phyloP scores from a whole-genome alignment of 2,113 vertebrate species.

The Aldabrachelys gigantea region DNA sequence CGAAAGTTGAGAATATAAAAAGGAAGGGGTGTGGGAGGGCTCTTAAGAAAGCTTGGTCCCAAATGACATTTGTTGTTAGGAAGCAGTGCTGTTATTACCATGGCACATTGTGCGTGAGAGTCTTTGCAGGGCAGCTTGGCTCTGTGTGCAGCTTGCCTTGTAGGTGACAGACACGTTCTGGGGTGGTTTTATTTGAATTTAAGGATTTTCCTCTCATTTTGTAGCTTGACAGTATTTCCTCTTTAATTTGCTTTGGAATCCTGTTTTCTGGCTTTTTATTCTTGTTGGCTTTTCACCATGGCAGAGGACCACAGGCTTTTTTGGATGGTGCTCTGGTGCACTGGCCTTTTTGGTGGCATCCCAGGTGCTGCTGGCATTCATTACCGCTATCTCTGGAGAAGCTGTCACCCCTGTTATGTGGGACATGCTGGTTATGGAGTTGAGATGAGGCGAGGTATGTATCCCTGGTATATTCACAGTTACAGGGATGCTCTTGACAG shows the following conservation, averaged over 20 bases:
- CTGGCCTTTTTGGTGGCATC: constrained; percentile 59
- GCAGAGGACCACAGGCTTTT: not conserved
- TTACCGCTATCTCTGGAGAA: constrained; percentile 82
- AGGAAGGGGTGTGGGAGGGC: constrained; percentile 13
- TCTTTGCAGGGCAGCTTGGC: not conserved
- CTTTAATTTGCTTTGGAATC: not conserved
- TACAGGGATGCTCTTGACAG: not conserved
- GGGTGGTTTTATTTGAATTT: not conserved
- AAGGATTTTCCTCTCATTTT: not conserved
- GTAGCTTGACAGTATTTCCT: not conserved
- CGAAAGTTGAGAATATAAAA: constrained; percentile 24
- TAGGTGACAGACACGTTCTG: not conserved
- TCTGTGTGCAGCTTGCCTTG: not conserved
- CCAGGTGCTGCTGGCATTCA: constrained; percentile 65
- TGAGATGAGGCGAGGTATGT: constrained; percentile 80
- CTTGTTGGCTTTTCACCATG: not conserved
- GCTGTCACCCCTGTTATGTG: constrained; percentile 86
- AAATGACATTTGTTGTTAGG: not conserved
- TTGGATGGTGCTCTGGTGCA: constrained; percentile 73
- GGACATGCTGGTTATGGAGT: constrained; percentile 72
- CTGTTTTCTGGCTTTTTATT: not conserved
- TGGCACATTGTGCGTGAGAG: not conserved
- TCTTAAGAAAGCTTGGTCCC: not conserved
- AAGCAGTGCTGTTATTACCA: not conserved
- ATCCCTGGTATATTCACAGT: not conserved